Conservation (phyloP, 2,888 invertebrate species). For the Teleogryllus oceanicus region DNA sequence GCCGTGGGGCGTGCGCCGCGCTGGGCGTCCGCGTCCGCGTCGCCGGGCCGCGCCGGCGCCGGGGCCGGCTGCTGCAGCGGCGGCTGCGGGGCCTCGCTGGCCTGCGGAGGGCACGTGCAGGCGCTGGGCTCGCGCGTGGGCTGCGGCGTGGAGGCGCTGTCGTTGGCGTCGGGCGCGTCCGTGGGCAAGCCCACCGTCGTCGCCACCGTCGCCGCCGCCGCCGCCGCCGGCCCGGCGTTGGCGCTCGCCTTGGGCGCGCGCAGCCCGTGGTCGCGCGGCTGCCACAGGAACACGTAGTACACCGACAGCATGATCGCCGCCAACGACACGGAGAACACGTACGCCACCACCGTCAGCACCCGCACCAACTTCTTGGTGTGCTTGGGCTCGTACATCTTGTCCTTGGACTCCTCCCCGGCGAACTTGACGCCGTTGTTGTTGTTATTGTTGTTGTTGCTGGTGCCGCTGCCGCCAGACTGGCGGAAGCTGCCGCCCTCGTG, state of each 20-base stretch:
- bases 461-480: conserved; percentile 26
- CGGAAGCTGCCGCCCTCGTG: conserved; percentile 18
- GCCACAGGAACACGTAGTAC: conserved; percentile 93
- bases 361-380: conserved; percentile 84
- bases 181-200: not conserved
- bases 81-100: not conserved
- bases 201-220: not conserved
- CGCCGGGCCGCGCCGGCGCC: no score
- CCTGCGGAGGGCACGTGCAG: not conserved
- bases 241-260: not conserved
- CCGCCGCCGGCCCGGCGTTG: not conserved
- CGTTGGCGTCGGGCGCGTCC: not conserved
- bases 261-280: conserved; percentile 53
- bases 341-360: conserved; percentile 88
- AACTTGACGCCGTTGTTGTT: conserved; percentile 58
- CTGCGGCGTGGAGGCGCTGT: not conserved
- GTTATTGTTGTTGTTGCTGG: conserved; percentile 42
- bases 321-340: conserved; percentile 89
- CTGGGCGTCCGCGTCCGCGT: no score
- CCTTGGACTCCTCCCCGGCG: conserved; percentile 62
- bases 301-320: conserved; percentile 90
- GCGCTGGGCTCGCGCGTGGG: not conserved
- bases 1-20: no score
- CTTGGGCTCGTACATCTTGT: conserved; percentile 75
- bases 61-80: not conserved